Evolutionary conservation across 1,140 invertebrate species (phyloP).

Genomic region (Drosophila tani): DNA sequence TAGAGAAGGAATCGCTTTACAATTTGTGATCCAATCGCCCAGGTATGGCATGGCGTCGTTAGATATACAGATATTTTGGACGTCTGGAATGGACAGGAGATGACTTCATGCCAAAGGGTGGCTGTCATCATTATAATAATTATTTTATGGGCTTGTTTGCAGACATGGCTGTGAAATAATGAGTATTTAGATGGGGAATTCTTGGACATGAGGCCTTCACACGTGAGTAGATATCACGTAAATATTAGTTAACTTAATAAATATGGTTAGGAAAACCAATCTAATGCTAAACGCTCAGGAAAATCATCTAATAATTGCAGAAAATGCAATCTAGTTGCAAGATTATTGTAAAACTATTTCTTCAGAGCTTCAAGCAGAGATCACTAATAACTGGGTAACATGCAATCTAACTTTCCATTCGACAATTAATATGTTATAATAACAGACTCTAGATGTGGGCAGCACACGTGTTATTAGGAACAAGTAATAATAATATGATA

Average conservation of each 20-base stretch:
- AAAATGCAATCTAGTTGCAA: constrained; percentile 7
- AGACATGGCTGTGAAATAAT: constrained; percentile 34
- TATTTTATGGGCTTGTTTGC: constrained; percentile 23
- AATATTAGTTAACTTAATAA: not conserved
- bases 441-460: constrained; percentile 4
- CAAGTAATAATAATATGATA: constrained; percentile 10
- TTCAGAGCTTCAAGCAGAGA: not conserved
- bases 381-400: constrained; percentile 8
- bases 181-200: constrained; percentile 13
- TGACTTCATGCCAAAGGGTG: constrained; percentile 50
- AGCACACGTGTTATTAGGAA: constrained; percentile 19
- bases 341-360: constrained; percentile 2
- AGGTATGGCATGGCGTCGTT: constrained; percentile 32
- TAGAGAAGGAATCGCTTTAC: constrained; percentile 39
- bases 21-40: constrained; percentile 35
- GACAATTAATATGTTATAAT: constrained; percentile 20
- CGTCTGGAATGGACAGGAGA: constrained; percentile 14
- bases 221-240: not conserved
- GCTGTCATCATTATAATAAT: constrained; percentile 45
- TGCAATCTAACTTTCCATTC: constrained; percentile 11
- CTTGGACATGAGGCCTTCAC: not conserved
- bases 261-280: not conserved
- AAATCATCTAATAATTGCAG: not conserved
- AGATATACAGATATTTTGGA: constrained; percentile 1
- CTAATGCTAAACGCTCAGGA: not conserved